Evolutionary conservation across 2,888 invertebrate species (phyloP), one percentile per base, ranked within the genome.

Genomic region (Drosophila acutilabella): DNA sequence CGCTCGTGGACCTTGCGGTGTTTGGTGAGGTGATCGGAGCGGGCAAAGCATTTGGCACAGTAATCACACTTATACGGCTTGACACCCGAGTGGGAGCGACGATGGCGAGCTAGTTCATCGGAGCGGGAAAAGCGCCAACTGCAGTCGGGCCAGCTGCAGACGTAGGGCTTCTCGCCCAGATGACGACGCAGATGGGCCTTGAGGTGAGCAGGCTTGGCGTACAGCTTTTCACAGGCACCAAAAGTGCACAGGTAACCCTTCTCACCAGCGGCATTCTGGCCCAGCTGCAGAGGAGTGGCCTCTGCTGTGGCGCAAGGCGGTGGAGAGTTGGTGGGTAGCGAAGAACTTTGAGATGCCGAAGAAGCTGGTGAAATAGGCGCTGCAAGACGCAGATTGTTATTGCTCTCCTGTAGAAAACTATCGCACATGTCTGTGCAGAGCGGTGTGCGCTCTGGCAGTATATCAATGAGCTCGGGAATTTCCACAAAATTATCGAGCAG

Each of bases 41-140:
- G 94, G 0, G 98, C 97, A 92, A 99, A 99, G 71, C 92, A 94
- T 92, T 98, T 98, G 52, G 95, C 94, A 92, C 98, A 99, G 83
- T 97, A 94, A 64, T 94, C 94, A 92, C 98, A 99, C 65, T 96
- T 95, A 92, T 98, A 98, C 0, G 98, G 98, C 92, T 98, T 98
- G 71, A 98, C 95, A 0, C 98, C 98, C 0, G 98, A 98, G 92
- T 98, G 98, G n/a, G 98, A 98, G 74, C 98, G 94, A 58, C 96
- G 95, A 91, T 98, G 98, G 18, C 98, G 94, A 2, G 98, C 97
- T 75, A 98, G 93, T 92, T 98, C 98, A 91, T 98, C 98, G 0
- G 98, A 98, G 64, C 98, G 94, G 16, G 98, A 98, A 93, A 98
- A 98, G 80, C 96, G 94, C 98, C 98, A 98, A 36, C 95, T 95